Evolutionary conservation across 2,797 vertebrate genomes (phyloP).

Genomic region (Distichodus sexfasciatus): DNA sequence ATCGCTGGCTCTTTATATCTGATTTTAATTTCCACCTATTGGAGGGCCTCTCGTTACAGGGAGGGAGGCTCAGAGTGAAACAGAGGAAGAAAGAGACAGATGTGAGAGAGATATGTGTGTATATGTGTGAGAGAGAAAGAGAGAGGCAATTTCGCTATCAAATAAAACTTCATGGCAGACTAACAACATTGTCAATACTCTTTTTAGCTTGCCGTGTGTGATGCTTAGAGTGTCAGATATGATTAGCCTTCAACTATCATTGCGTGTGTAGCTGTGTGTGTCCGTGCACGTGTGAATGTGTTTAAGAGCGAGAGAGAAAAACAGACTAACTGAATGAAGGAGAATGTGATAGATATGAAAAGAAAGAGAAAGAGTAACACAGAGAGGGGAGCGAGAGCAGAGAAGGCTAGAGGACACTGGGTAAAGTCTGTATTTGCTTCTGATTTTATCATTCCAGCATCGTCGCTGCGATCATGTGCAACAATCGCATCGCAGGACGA

Average conservation of each 20-base stretch:
- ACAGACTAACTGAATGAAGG: background rate
- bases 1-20: conserved; percentile 40
- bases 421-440: background rate
- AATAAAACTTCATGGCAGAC: conserved; percentile 39
- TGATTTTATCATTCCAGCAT: no score
- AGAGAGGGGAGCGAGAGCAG: background rate
- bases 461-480: no score
- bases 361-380: background rate
- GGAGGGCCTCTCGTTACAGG: conserved; percentile 31
- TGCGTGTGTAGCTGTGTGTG: no score
- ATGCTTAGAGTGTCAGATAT: conserved; percentile 1
- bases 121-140: background rate
- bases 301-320: background rate
- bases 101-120: background rate
- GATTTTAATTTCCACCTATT: conserved; percentile 50
- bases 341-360: background rate
- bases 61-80: conserved; percentile 27
- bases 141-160: conserved; percentile 47
- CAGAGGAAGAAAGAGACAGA: background rate
- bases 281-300: background rate
- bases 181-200: conserved; percentile 45
- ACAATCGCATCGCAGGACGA: no score
- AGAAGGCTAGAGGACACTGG: background rate
- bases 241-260: background rate
- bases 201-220: conserved; percentile 5